A percentile compares a stretch with the other conserved stretches of the same genome.
These are phyloP conservation scores for Rhadina sibilatrix DNA, from an alignment of 2,113 vertebrate species.

Conservation along the genomic window DNA sequence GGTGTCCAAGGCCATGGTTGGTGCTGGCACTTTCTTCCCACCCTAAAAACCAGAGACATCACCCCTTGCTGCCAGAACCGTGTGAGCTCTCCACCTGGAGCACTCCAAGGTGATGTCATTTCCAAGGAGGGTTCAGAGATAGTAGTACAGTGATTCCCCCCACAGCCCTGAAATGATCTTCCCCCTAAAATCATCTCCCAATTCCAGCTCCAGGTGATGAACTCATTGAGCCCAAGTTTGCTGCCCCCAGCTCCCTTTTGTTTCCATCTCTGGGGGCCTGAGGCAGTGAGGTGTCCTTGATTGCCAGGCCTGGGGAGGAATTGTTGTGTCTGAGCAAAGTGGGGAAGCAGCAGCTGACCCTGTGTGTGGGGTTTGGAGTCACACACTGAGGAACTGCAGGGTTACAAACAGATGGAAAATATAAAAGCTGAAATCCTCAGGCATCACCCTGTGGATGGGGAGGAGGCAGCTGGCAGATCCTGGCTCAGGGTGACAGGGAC, in stretches of 20 bases:
- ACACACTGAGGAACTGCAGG: accelerated
- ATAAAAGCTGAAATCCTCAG: neutral
- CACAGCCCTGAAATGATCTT: neutral
- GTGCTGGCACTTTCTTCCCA: neutral
- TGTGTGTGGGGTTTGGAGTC: neutral
- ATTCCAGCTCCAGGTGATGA: neutral
- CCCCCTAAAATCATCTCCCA: neutral
- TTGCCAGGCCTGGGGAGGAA: neutral
- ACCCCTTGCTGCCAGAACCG: neutral
- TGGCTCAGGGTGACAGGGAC: accelerated
- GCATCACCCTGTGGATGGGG: neutral
- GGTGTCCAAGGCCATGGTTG: neutral
- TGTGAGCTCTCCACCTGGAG: neutral
- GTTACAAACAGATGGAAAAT: neutral
- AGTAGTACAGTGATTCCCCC: no score
- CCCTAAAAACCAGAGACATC: neutral
- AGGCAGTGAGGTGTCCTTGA: no score
- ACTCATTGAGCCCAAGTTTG: no score
- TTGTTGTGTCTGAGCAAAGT: neutral
- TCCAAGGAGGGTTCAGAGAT: neutral
- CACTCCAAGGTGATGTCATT: neutral
- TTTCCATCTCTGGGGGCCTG: no score
- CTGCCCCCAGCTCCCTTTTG: no score
- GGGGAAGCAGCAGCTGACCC: neutral
- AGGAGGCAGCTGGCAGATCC: neutral